These are phyloP conservation scores for Sebastes fasciatus DNA, from an alignment of 2,113 vertebrate genomes.

Conservation along the genomic window DNA sequence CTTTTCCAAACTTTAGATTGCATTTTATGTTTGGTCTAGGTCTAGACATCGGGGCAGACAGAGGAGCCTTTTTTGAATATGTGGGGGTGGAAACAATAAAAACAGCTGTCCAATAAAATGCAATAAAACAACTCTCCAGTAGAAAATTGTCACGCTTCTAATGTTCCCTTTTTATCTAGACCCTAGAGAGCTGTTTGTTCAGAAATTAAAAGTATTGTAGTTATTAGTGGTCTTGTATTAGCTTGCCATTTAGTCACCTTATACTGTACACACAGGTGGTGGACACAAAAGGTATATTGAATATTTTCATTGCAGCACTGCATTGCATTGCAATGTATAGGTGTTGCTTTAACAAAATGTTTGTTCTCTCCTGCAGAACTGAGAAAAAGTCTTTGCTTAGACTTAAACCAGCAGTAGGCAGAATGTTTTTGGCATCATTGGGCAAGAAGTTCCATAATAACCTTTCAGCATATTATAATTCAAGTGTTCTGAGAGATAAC, in stretches of 20 bases:
- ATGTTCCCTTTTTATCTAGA: neutral
- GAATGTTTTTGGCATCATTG: no score
- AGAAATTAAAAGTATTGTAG: neutral
- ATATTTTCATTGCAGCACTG: neutral
- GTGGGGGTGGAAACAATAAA: conserved; percentile 12
- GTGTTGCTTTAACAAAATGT: neutral
- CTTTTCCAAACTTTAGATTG: neutral
- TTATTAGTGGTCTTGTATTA: neutral
- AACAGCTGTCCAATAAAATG: neutral
- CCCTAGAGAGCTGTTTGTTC: neutral
- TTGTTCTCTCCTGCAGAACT: neutral
- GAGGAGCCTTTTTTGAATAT: conserved; percentile 3
- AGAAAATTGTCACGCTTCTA: neutral
- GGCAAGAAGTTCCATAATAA: no score
- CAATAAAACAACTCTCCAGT: neutral
- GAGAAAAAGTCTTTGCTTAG: neutral
- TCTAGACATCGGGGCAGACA: neutral
- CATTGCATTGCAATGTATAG: neutral
- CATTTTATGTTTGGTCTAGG: neutral
- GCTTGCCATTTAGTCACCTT: neutral
- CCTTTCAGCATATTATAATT: no score
- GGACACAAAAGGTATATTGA: neutral
- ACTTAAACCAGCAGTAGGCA: no score
- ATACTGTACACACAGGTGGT: neutral
- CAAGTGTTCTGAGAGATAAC: no score